phyloP scores from a whole-genome alignment of 2,113 vertebrate genomes.

The Brienomyrus longianalis region DNA sequence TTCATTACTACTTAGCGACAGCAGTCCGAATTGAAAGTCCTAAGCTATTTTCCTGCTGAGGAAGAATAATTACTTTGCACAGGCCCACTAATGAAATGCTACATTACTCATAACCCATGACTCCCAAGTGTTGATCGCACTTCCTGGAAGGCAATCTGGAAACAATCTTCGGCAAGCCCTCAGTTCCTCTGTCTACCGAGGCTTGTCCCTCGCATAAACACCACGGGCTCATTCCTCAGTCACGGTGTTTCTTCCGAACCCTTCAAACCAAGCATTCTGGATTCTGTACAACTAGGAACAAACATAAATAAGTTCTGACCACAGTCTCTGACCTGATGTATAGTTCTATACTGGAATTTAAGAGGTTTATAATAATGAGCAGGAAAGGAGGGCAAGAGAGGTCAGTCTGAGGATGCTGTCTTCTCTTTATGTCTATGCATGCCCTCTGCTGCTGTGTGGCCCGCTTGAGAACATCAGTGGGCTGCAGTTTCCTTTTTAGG shows the following conservation, averaged over 20 bases:
- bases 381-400: neutral
- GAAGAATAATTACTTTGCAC: neutral
- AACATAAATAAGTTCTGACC: neutral
- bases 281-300: neutral
- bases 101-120: neutral
- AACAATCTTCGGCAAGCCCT: neutral
- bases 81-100: conserved; percentile 1
- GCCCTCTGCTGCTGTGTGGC: neutral
- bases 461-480: neutral
- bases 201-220: neutral
- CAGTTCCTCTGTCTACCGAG: neutral
- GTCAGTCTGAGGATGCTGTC: neutral
- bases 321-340: neutral
- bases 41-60: neutral
- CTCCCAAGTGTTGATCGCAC: neutral
- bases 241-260: neutral
- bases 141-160: conserved; percentile 12
- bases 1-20: neutral
- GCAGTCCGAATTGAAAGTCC: neutral
- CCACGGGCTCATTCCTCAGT: neutral
- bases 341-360: neutral
- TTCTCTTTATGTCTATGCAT: neutral
- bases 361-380: neutral
- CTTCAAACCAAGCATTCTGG: neutral
- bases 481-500: conserved; percentile 10